Percentiles rank a stretch among this genome's conserved stretches.
Conservation (phyloP, 2,888 invertebrate species). For the Limulus polyphemus region DNA sequence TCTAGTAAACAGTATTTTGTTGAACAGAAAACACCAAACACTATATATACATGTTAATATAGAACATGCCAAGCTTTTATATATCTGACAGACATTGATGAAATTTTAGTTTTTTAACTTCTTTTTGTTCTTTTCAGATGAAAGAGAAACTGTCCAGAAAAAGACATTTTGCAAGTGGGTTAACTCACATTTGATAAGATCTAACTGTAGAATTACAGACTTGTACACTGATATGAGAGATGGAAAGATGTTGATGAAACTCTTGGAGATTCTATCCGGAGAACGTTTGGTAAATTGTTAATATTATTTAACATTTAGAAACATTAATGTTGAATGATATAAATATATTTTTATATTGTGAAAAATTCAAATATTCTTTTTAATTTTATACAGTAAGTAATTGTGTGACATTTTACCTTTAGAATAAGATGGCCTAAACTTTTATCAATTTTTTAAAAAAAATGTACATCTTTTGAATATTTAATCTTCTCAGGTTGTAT, state of each 20-base stretch:
- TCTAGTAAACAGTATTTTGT: too few species aligned
- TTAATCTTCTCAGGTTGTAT: too few species aligned
- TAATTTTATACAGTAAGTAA: too few species aligned
- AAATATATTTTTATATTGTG: too few species aligned
- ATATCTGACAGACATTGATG: not conserved
- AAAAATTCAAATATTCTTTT: too few species aligned
- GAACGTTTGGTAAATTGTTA: constrained; percentile 64
- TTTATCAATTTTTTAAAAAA: too few species aligned
- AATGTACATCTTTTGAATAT: too few species aligned
- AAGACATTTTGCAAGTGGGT: constrained; percentile 99
- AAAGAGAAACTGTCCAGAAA: constrained; percentile 99
- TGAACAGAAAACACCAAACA: too few species aligned
- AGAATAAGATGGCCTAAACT: too few species aligned
- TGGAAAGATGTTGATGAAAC: constrained; percentile 94
- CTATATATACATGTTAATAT: not conserved
- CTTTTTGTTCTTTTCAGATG: constrained; percentile 52
- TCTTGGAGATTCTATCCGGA: constrained; percentile 94
- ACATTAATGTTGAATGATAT: too few species aligned
- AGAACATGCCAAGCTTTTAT: not conserved
- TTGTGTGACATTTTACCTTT: too few species aligned
- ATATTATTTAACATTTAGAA: not conserved
- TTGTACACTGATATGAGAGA: constrained; percentile 95
- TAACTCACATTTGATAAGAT: constrained; percentile 94
- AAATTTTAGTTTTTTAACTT: not conserved
- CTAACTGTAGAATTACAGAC: constrained; percentile 90